Evolutionary conservation across 2,888 invertebrate genomes (phyloP), one percentile per base, ranked within the genome.

Genomic region (Hyposoter dolosus): DNA sequence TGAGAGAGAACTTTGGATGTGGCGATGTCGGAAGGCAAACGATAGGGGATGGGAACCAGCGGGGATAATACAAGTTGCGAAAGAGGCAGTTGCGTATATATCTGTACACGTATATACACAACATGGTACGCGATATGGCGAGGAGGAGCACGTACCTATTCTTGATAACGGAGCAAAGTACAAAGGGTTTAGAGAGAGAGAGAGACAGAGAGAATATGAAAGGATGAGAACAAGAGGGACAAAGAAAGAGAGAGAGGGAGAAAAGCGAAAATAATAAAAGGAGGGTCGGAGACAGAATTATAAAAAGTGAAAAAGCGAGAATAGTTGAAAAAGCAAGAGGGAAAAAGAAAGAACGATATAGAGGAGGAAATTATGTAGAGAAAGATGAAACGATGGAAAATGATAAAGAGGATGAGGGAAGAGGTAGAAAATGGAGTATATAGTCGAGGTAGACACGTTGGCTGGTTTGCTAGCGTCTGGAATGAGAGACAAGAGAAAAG

Each of bases 121-220:
- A 7, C 40, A 60, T 32, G 50, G 50, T 35, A 50, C 45, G 32
- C 19, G 65, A 32, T 60, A 71, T 74, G 81, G 60, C 78, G 78
- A 15, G 78, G 69, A 45, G 40, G 40, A 40, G 78, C 78, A 71
- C 78, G 78, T 85, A 82, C 72, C 81, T 78, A 65, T 63, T 78
- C 78, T 82, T 85, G 85, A 85, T 85, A 82, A 85, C 78, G 77
- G 85, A 82, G 84, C 56, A 72, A 79, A 82, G 78, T 75, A 85
- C 85, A 85, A 85, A 85, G 85, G 82, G 60, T 65, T 60, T 28
- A n/a, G 75, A 68, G 65, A 12, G 72, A 66, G 68, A 68, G 28
- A 66, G 68, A 68, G 68, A 68, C 1, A 66, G 68, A 68, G 74
- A 79, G 19, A 40, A 35, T 60, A 43, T 40, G 53, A 66, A 45